phyloP scores from a whole-genome alignment of 1,140 invertebrate genomes.

The Latrodectus geometricus region DNA sequence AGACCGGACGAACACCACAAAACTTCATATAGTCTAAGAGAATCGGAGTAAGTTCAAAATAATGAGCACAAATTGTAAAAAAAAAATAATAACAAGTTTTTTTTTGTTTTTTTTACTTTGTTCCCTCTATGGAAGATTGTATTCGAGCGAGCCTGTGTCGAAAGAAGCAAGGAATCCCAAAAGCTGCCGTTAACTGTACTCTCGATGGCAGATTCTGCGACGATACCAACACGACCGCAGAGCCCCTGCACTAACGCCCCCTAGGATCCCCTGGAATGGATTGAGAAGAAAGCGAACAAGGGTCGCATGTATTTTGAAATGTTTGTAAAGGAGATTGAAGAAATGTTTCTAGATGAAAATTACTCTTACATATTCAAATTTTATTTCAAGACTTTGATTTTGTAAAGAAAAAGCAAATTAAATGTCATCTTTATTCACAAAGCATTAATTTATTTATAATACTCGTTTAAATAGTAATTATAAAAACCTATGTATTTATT shows the following conservation, averaged over 20 bases:
- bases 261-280: slow-evolving; percentile 47
- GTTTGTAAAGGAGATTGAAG: neutral
- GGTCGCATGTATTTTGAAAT: neutral
- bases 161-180: neutral
- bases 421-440: too few relatives aligned
- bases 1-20: too few relatives aligned
- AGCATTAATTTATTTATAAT: too few relatives aligned
- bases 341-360: too few relatives aligned
- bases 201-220: slow-evolving; percentile 54
- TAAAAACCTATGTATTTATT: too few relatives aligned
- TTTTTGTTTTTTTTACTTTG: neutral
- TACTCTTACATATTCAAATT: too few relatives aligned
- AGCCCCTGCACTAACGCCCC: slow-evolving; percentile 44
- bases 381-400: too few relatives aligned
- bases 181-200: slow-evolving; percentile 29
- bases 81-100: neutral
- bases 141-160: neutral
- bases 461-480: too few relatives aligned
- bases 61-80: too few relatives aligned
- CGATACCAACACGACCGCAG: slow-evolving; percentile 53
- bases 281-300: neutral
- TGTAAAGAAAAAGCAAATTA: too few relatives aligned
- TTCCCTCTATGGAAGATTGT: slow-evolving; percentile 2
- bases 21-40: too few relatives aligned
- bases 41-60: too few relatives aligned